Evolutionary conservation across 2,797 vertebrate genomes (phyloP).

Genomic region (Brotogeris chrysoptera): DNA sequence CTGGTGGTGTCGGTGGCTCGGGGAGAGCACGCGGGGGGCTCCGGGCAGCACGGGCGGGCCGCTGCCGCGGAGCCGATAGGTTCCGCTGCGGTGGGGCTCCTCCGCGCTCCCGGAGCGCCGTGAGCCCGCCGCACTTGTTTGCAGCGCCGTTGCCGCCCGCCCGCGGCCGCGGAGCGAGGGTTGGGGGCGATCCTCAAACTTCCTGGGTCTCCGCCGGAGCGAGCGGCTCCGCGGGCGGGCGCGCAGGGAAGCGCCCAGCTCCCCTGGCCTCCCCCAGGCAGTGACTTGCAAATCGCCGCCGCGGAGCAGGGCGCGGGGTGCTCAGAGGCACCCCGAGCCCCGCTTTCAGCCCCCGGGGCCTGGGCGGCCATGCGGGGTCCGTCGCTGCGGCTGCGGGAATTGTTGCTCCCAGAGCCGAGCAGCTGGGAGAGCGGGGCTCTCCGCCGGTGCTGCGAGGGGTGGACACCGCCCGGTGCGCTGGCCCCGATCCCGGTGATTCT

Average conservation of each 20-base stretch:
- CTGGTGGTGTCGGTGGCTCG: not conserved
- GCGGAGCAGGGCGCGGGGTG: not conserved
- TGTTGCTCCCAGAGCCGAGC: not conserved
- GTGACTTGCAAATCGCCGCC: slow-evolving; percentile 1
- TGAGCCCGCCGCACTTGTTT: not conserved
- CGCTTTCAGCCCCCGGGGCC: not conserved
- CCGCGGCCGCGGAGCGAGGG: not conserved
- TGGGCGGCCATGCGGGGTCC: not conserved
- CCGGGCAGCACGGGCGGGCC: not conserved
- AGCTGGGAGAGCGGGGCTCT: not conserved
- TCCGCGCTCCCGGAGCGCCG: not conserved
- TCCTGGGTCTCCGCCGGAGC: not conserved
- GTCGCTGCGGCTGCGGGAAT: not conserved
- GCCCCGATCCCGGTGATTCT: fast-evolving
- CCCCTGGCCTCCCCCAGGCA: not conserved
- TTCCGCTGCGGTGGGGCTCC: not conserved
- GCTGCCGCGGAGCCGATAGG: not conserved
- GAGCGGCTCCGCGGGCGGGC: not conserved
- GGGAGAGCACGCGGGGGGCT: not conserved
- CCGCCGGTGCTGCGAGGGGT: not conserved
- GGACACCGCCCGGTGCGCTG: not conserved
- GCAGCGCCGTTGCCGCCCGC: not conserved
- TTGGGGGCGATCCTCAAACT: not conserved
- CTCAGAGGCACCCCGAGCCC: not conserved
- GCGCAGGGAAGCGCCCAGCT: not conserved